A percentile compares a stretch with the other conserved stretches of the same genome.
phyloP scores from a whole-genome alignment of 2,888 invertebrate genomes.

The Tiliacea aurago region DNA sequence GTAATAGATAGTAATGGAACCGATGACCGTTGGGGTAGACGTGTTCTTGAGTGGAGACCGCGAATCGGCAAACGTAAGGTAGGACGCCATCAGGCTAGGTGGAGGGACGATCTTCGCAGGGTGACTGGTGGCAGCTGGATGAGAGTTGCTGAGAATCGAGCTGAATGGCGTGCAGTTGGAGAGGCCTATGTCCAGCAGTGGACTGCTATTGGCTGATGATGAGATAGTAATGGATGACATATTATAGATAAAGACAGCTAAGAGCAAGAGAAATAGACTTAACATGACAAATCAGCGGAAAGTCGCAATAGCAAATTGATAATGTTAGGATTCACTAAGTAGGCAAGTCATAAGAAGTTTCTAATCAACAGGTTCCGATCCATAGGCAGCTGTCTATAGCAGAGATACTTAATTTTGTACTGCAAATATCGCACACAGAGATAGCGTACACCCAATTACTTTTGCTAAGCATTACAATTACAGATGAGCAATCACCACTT shows the following conservation, averaged over 20 bases:
- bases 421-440: conserved; percentile 30
- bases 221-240: too few relatives aligned
- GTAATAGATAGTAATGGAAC: too few relatives aligned
- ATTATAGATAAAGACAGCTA: neutral
- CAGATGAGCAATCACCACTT: conserved; percentile 45
- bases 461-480: conserved; percentile 33
- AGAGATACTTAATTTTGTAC: conserved; percentile 3
- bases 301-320: neutral
- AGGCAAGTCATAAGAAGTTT: conserved; percentile 12
- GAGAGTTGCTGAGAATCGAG: too few relatives aligned
- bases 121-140: too few relatives aligned
- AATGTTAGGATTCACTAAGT: conserved; percentile 12
- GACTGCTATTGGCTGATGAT: too few relatives aligned
- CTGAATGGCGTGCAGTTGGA: too few relatives aligned
- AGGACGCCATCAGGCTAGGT: too few relatives aligned
- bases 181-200: too few relatives aligned
- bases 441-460: conserved; percentile 29
- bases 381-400: neutral
- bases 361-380: conserved; percentile 25
- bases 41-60: too few relatives aligned
- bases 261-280: neutral
- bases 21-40: too few relatives aligned
- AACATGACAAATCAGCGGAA: conserved; percentile 12
- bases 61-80: too few relatives aligned
- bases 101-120: too few relatives aligned